A percentile compares a stretch with the other conserved stretches of the same genome.
Evolutionary conservation across 2,797 vertebrate species (phyloP).

Genomic region (Rhinophrynus dorsalis): DNA sequence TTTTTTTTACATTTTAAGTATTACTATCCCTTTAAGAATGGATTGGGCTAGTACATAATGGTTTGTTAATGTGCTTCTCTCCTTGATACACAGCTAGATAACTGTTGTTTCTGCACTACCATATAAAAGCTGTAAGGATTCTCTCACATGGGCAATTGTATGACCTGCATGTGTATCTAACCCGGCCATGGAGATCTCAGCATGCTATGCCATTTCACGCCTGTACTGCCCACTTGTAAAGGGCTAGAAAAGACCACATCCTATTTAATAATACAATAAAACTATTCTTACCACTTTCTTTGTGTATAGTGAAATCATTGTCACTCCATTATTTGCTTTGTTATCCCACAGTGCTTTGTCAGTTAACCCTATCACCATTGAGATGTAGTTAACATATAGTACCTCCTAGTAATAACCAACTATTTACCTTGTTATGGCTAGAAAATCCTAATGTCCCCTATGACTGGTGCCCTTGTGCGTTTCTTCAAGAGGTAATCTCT

Average conservation of each 20-base stretch:
- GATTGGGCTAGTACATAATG: neutral
- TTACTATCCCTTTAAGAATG: neutral
- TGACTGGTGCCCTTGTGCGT: too few relatives aligned
- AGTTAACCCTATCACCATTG: neutral
- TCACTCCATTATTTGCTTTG: neutral
- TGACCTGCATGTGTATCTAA: slow-evolving; percentile 37
- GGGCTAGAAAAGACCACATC: slow-evolving; percentile 73
- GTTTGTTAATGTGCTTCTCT: neutral
- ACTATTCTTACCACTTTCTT: slow-evolving; percentile 78
- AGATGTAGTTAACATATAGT: neutral
- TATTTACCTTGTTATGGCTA: too few relatives aligned
- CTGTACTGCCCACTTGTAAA: slow-evolving; percentile 80
- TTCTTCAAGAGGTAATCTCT: too few relatives aligned
- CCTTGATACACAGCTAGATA: neutral
- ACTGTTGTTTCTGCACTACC: neutral
- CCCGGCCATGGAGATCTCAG: slow-evolving; percentile 55
- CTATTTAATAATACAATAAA: slow-evolving; percentile 91
- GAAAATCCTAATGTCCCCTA: too few relatives aligned
- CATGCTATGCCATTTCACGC: slow-evolving; percentile 77
- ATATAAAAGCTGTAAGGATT: slow-evolving; percentile 6
- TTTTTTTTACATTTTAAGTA: too few relatives aligned
- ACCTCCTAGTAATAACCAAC: too few relatives aligned
- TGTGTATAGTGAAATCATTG: slow-evolving; percentile 38
- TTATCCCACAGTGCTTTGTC: neutral
- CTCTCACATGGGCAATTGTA: slow-evolving; percentile 24